phyloP scores from a whole-genome alignment of 1,140 invertebrate species.

The Cydia amplana region DNA sequence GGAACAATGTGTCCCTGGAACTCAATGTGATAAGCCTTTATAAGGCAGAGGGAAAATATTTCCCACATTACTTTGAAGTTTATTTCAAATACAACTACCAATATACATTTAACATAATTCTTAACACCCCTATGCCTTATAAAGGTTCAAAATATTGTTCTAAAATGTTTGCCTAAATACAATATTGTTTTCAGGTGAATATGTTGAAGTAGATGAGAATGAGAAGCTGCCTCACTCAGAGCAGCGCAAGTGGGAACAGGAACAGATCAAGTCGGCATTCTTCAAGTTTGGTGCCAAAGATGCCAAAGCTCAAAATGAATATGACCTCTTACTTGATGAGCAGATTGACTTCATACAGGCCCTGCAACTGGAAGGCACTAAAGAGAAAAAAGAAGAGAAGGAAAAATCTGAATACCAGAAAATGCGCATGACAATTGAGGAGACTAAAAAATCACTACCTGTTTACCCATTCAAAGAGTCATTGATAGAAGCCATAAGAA shows the following conservation, averaged over 20 bases:
- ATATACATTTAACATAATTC: too few species aligned
- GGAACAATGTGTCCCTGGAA: too few species aligned
- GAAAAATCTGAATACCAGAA: constrained; percentile 84
- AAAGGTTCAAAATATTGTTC: too few species aligned
- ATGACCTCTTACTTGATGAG: constrained; percentile 96
- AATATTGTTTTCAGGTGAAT: constrained; percentile 80
- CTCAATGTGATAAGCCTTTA: too few species aligned
- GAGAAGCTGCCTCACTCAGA: constrained; percentile 95
- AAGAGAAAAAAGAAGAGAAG: constrained; percentile 81
- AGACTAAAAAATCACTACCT: constrained; percentile 95
- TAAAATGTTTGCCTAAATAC: too few species aligned
- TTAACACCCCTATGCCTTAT: too few species aligned
- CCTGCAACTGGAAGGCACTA: constrained; percentile 92
- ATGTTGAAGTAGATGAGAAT: constrained; percentile 93
- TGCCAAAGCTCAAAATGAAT: constrained; percentile 88
- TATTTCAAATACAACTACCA: too few species aligned
- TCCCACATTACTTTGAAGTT: too few species aligned
- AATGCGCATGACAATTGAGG: constrained; percentile 92
- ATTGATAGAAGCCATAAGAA: constrained; percentile 91
- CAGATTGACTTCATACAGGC: constrained; percentile 99
- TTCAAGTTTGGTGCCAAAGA: constrained; percentile 97
- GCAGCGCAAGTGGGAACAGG: constrained; percentile 98
- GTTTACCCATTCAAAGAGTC: constrained; percentile 96
- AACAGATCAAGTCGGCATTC: constrained; percentile 95
- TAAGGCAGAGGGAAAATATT: too few species aligned